Percentiles rank a stretch among this genome's conserved stretches.
Conservation (phyloP, 2,113 vertebrate genomes). For the Perognathus longimembris region DNA sequence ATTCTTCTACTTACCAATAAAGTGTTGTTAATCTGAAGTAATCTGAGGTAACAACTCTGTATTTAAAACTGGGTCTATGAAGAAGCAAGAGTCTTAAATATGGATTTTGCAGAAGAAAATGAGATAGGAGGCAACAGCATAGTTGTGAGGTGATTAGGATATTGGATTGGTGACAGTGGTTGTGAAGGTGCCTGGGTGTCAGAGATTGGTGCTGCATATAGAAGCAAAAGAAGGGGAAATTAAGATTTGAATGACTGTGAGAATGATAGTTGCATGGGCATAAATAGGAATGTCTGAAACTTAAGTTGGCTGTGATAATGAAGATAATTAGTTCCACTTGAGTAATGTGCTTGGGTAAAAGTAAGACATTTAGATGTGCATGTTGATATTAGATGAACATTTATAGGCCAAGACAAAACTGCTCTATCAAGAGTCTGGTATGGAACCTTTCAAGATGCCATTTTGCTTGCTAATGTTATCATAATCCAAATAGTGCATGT, state of each 20-base stretch:
- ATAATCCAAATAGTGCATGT: neutral
- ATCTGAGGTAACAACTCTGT: neutral
- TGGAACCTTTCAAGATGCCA: neutral
- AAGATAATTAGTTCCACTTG: neutral
- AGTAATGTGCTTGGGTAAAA: neutral
- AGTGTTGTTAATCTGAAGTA: neutral
- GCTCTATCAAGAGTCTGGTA: neutral
- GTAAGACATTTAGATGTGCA: neutral
- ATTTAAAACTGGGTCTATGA: neutral
- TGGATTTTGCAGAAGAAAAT: neutral
- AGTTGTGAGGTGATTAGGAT: neutral
- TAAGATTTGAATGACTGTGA: neutral
- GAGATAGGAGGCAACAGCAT: neutral
- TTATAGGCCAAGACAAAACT: neutral
- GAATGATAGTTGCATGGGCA: neutral
- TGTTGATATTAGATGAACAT: neutral
- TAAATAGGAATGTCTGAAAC: neutral
- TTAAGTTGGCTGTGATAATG: neutral
- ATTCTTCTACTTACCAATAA: neutral
- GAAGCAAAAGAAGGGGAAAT: neutral
- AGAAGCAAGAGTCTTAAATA: neutral
- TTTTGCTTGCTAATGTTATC: neutral
- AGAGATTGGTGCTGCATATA: neutral
- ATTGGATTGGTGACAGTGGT: neutral
- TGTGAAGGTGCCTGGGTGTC: neutral